Conservation (phyloP, 2,797 vertebrate species). For the Syndactyla subalaris region DNA sequence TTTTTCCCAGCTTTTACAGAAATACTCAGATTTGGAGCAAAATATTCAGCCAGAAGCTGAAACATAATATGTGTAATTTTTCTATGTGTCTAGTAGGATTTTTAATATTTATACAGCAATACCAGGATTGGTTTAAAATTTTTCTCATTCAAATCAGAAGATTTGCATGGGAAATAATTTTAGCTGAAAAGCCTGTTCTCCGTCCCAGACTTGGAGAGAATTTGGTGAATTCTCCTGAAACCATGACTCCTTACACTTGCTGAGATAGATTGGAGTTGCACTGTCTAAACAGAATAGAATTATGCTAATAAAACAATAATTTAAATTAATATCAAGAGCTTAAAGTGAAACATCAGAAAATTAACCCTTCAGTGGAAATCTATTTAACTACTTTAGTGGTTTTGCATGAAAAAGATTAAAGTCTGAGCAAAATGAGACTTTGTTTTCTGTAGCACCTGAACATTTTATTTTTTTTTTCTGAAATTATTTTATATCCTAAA, state of each 20-base stretch:
- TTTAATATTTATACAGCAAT: not conserved
- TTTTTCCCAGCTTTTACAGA: not conserved
- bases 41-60: not conserved
- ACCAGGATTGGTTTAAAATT: fast-evolving
- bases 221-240: not conserved
- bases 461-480: not conserved
- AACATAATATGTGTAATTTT: not conserved
- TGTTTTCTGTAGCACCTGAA: not conserved
- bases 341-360: not conserved
- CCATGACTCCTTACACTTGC: not conserved
- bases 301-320: not conserved
- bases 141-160: not conserved
- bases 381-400: not conserved
- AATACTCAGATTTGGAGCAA: not conserved
- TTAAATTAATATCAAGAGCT: not conserved
- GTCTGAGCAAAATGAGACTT: not conserved
- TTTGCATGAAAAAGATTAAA: not conserved
- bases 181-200: not conserved
- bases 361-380: not conserved
- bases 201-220: not conserved
- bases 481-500: not conserved
- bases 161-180: not conserved
- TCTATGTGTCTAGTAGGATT: not conserved
- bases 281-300: not conserved
- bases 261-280: not conserved